These are phyloP conservation scores for Drosophila phalerata DNA, from an alignment of 2,888 invertebrate species.

Conservation along the genomic window DNA sequence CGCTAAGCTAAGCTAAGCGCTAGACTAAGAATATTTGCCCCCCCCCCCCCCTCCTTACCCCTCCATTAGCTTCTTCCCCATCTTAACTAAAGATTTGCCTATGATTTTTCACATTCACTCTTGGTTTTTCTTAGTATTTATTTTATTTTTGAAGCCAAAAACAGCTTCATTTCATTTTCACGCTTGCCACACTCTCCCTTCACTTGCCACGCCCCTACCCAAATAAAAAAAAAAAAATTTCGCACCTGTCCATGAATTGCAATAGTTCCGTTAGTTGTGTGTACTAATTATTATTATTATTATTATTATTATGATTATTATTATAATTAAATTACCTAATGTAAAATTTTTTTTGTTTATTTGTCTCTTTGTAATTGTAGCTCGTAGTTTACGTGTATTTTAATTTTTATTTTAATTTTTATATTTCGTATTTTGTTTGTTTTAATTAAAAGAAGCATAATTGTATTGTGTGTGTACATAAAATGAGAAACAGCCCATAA, in stretches of 20 bases:
- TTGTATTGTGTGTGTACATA: conserved; percentile 73
- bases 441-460: conserved; percentile 63
- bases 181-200: conserved; percentile 11
- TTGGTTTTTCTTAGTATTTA: conserved; percentile 42
- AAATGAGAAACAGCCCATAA: conserved; percentile 65
- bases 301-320: conserved; percentile 38
- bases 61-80: not conserved
- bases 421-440: conserved; percentile 55
- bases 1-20: conserved; percentile 85
- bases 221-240: no score
- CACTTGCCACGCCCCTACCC: not conserved
- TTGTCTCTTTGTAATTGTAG: conserved; percentile 62
- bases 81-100: conserved; percentile 5
- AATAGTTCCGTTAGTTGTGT: conserved; percentile 60
- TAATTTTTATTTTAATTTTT: conserved; percentile 38
- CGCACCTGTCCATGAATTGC: conserved; percentile 25
- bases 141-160: conserved; percentile 28
- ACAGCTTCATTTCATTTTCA: conserved; percentile 23
- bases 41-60: not conserved
- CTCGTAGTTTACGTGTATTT: conserved; percentile 51
- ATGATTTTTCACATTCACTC: conserved; percentile 16
- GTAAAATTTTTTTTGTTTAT: conserved; percentile 51
- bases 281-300: conserved; percentile 52
- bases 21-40: not conserved
- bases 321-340: conserved; percentile 31